Evolutionary conservation across 2,888 invertebrate species (phyloP).

Genomic region (Andrena haemorrhoa): DNA sequence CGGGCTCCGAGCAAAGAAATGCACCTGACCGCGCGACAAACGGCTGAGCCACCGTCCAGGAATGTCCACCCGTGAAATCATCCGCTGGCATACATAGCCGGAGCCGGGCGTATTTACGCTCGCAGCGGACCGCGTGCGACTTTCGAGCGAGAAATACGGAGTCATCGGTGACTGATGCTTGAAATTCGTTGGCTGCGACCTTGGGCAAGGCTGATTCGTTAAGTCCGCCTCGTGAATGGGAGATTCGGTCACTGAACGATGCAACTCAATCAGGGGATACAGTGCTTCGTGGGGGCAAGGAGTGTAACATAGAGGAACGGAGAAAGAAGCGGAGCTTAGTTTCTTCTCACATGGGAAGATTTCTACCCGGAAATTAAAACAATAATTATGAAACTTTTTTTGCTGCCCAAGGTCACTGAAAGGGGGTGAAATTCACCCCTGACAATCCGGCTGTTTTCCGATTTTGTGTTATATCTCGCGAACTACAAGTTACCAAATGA

Average conservation of each 20-base stretch:
- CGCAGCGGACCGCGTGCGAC: background rate
- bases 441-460: too few relatives aligned
- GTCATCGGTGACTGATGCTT: background rate
- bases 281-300: too few relatives aligned
- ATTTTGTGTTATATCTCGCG: too few relatives aligned
- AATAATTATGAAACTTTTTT: too few relatives aligned
- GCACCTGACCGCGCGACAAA: conserved; percentile 45
- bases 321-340: too few relatives aligned
- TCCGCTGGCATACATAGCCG: conserved; percentile 25
- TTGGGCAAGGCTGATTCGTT: background rate
- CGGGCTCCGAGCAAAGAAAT: conserved; percentile 29
- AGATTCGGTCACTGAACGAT: background rate
- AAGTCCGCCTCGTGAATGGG: background rate
- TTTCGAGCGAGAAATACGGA: conserved; percentile 22
- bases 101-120: conserved; percentile 13
- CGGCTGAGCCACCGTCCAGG: conserved; percentile 41
- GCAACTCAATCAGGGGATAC: too few relatives aligned
- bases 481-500: too few relatives aligned
- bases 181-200: background rate
- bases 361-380: too few relatives aligned
- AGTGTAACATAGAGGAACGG: too few relatives aligned
- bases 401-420: too few relatives aligned
- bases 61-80: conserved; percentile 60
- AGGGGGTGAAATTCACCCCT: too few relatives aligned
- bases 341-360: too few relatives aligned